phyloP scores from a whole-genome alignment of 2,888 invertebrate species.

The Heliconius ismenius region DNA sequence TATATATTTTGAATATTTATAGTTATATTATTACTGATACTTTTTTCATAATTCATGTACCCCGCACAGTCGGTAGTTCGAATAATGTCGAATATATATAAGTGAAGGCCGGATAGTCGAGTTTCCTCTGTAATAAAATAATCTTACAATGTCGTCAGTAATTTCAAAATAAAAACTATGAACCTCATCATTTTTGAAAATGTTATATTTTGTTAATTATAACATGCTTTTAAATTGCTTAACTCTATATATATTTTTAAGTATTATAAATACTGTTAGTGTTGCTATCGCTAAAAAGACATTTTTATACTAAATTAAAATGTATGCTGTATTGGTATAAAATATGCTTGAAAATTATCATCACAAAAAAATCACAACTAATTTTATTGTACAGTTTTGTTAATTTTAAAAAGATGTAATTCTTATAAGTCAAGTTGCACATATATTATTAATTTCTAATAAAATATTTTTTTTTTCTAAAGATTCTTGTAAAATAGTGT shows the following conservation, averaged over 20 bases:
- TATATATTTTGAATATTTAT: no score
- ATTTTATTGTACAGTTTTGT: slow-evolving; percentile 14
- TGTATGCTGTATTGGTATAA: background rate
- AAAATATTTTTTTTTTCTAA: background rate
- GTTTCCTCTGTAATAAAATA: no score
- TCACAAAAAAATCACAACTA: slow-evolving; percentile 32
- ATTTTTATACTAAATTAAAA: slow-evolving; percentile 22
- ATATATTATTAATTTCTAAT: background rate
- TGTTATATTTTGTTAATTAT: background rate
- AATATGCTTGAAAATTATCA: slow-evolving; percentile 32
- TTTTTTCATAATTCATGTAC: no score
- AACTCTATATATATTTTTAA: slow-evolving; percentile 19
- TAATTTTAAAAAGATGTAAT: slow-evolving; percentile 8
- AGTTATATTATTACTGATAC: no score
- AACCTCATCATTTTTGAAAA: background rate
- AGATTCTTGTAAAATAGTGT: slow-evolving; percentile 5
- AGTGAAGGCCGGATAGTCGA: no score
- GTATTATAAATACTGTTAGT: slow-evolving; percentile 27
- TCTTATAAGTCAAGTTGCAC: slow-evolving; percentile 1
- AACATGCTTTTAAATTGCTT: background rate
- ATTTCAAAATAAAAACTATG: no score
- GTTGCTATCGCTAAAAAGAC: slow-evolving; percentile 25
- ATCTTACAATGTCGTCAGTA: no score
- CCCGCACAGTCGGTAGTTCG: no score
- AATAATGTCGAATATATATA: no score